Base-by-base conservation (phyloP, 2,797 vertebrate genomes). In the Phrynocephalus guinanensis region DNA sequence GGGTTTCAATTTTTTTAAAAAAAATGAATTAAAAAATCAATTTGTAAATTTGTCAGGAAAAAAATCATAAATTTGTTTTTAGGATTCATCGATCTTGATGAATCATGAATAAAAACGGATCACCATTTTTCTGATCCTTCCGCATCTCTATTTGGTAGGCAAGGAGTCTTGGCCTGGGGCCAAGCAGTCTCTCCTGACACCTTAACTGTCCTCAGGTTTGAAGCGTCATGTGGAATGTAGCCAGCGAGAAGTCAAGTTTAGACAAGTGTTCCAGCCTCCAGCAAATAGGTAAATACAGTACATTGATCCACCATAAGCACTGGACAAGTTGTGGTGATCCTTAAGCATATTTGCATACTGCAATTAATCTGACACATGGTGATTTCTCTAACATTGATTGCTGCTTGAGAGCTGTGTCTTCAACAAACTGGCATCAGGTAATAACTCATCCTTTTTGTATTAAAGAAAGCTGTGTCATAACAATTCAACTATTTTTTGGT, bases 221-320 rank as follows among this genome's bases (percentile, higher is more conserved):
- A 30, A 4, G 24, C 16, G 38, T 48, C 20, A 26, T 82, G 78
- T 81, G 63, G 63, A 79, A 30, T 9, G 44, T 20, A 70, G 84
- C 84, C 84, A 85, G 50, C 3, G 26, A 15, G 33, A 75, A 75
- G 28, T 30, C n/a, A 44, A 75, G 38, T 20, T 75, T 60, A 86
- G 50, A 63, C 24, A 38, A n/a, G 22, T 18, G 24, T 76, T 79
- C 13, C 79, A 75, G 15, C 48, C 77, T 66, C 48, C 26, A 75
- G 79, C 28, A 73, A 33, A 44, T 75, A 81, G 30, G 11, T 52
- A 76, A 75, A 87, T 75, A 75, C n/a, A 75, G 82, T 75, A 66
- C n/a, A 86, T 30, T 63, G 18, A 75, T 24, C 71, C 20, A 24
- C 75, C 8, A 26, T 67, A 82, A 82, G 5, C 67, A 13, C 86